Evolutionary conservation across 2,888 invertebrate species (phyloP).

Genomic region (Orchestes rusci): DNA sequence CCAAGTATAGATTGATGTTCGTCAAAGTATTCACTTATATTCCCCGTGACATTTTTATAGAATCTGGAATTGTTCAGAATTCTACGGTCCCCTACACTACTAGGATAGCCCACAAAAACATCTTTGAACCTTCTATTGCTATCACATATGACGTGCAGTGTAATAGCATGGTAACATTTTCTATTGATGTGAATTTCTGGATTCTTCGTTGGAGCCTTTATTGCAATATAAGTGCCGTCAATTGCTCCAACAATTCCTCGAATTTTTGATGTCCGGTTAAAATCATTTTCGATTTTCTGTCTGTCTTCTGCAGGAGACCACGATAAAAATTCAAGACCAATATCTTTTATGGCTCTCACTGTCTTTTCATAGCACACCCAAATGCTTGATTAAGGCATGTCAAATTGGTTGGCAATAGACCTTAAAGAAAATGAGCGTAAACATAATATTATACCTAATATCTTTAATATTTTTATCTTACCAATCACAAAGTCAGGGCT

Average conservation of each 20-base stretch:
- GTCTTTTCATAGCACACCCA: too few species aligned
- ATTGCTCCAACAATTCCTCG: conserved; percentile 2
- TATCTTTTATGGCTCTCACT: too few species aligned
- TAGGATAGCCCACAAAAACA: conserved; percentile 28
- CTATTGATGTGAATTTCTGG: conserved; percentile 25
- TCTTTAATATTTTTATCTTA: too few species aligned
- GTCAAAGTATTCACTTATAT: conserved; percentile 2
- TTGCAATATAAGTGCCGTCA: conserved; percentile 5
- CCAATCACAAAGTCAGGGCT: too few species aligned
- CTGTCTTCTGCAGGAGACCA: too few species aligned
- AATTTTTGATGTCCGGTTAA: conserved; percentile 4
- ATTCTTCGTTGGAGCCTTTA: conserved; percentile 27
- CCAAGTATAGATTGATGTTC: too few species aligned
- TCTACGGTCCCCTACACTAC: conserved; percentile 27
- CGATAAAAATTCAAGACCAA: too few species aligned
- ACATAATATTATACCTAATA: too few species aligned
- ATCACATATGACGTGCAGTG: conserved; percentile 28
- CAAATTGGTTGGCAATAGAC: too few species aligned
- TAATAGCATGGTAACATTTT: conserved; percentile 27
- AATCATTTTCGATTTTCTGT: too few species aligned
- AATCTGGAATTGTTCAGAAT: conserved; percentile 29
- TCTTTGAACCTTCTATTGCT: conserved; percentile 23
- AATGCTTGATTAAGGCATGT: too few species aligned
- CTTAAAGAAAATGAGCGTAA: too few species aligned
- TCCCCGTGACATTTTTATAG: conserved; percentile 12